These are phyloP conservation scores for Clistopyga incitator DNA, from an alignment of 2,888 invertebrate species.

Conservation along the genomic window DNA sequence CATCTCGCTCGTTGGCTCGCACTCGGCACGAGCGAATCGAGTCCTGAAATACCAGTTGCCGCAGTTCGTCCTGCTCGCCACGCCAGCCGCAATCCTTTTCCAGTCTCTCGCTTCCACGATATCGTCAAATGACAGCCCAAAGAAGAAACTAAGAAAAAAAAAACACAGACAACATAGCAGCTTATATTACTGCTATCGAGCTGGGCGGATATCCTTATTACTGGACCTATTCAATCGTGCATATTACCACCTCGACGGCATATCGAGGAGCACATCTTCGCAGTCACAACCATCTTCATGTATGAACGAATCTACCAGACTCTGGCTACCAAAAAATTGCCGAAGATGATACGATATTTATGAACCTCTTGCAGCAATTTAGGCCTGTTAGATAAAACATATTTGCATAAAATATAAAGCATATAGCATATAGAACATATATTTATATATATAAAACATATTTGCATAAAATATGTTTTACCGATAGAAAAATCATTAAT, in stretches of 20 bases:
- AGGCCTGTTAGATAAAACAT: too few relatives aligned
- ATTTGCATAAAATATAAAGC: too few relatives aligned
- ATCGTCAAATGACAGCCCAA: constrained; percentile 47
- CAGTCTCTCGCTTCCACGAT: background rate
- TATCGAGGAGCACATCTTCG: constrained; percentile 54
- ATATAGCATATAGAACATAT: too few relatives aligned
- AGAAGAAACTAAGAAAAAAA: constrained; percentile 7
- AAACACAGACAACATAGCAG: constrained; percentile 40
- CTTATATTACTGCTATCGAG: constrained; percentile 60
- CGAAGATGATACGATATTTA: too few relatives aligned
- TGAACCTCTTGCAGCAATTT: too few relatives aligned
- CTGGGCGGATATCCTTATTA: constrained; percentile 67
- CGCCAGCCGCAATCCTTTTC: background rate
- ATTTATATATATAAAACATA: too few relatives aligned
- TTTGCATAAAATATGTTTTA: too few relatives aligned
- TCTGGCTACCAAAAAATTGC: background rate
- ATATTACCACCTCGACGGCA: background rate
- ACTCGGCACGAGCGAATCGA: constrained; percentile 53
- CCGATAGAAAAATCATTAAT: too few relatives aligned
- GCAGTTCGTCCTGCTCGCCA: constrained; percentile 23
- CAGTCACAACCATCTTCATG: constrained; percentile 42
- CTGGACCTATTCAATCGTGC: constrained; percentile 52
- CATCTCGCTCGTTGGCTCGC: constrained; percentile 41
- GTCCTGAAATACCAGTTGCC: constrained; percentile 19
- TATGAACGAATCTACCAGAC: background rate